phyloP scores from a whole-genome alignment of 30 jellyfish, hydroid and myxozoan species.

The Sanderia malayensis region DNA sequence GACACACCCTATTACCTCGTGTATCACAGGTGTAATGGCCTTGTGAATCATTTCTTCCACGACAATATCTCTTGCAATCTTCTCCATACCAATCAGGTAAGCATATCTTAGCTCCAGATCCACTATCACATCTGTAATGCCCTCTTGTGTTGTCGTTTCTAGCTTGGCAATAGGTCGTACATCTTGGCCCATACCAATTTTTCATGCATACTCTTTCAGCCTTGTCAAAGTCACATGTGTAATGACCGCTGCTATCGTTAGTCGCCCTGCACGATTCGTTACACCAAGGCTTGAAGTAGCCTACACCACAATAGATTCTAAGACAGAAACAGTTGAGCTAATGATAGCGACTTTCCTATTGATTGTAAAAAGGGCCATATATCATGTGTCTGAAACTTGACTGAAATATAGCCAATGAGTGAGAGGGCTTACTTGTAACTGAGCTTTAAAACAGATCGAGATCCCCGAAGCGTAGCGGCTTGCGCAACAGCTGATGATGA shows the following conservation, averaged over 20 bases:
- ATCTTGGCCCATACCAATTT: constrained; percentile 32
- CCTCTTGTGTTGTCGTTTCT: neutral
- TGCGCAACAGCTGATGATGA: constrained; percentile 5
- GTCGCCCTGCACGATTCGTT: constrained; percentile 38
- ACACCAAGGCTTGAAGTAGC: constrained; percentile 58
- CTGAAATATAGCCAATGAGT: too few relatives aligned
- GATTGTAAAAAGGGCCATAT: too few relatives aligned
- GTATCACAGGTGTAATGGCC: constrained; percentile 20
- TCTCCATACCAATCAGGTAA: constrained; percentile 35
- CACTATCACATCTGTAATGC: constrained; percentile 12
- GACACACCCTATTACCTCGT: constrained; percentile 11
- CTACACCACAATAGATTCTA: constrained; percentile 40
- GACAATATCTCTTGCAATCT: constrained; percentile 6
- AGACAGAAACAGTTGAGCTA: neutral
- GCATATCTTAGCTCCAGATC: constrained; percentile 34
- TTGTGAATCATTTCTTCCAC: neutral
- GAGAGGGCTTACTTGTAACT: constrained; percentile 30
- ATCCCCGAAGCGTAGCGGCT: constrained; percentile 15
- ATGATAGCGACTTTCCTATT: too few relatives aligned
- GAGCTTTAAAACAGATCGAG: constrained; percentile 28
- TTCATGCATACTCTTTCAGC: constrained; percentile 20
- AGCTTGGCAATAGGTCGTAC: constrained; percentile 6
- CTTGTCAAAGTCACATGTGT: constrained; percentile 56
- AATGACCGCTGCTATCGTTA: constrained; percentile 38
- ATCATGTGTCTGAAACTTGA: too few relatives aligned